Percentiles rank a stretch among this genome's conserved stretches.
phyloP scores from a whole-genome alignment of 2,113 vertebrate genomes.

The Paralichthys olivaceus region DNA sequence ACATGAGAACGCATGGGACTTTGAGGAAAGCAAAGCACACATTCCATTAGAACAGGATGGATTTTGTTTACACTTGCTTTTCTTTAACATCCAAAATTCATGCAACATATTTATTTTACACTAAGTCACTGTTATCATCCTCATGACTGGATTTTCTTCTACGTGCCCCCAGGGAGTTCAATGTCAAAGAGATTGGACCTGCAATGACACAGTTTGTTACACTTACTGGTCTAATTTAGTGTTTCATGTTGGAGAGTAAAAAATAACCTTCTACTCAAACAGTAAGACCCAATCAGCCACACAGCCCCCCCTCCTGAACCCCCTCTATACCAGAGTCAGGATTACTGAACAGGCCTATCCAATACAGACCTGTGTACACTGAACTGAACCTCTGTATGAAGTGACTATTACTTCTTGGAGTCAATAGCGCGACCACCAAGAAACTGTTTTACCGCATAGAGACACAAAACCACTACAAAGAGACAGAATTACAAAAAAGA shows the following conservation, averaged over 20 bases:
- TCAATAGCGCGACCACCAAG: not conserved
- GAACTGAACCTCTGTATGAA: not conserved
- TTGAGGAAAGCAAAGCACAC: conserved; percentile 3
- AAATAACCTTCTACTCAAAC: conserved; percentile 1
- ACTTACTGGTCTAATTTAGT: not conserved
- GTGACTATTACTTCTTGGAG: not conserved
- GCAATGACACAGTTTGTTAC: conserved; percentile 7
- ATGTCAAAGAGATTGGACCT: conserved; percentile 10
- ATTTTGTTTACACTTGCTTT: conserved; percentile 5
- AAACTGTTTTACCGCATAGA: not conserved
- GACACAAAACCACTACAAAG: too few species aligned
- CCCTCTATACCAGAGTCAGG: not conserved
- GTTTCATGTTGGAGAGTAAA: not conserved
- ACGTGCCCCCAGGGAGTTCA: conserved; percentile 13
- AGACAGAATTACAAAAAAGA: too few species aligned
- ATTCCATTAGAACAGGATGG: not conserved
- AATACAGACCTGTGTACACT: not conserved
- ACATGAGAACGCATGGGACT: not conserved
- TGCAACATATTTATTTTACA: conserved; percentile 3
- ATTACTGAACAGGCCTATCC: not conserved
- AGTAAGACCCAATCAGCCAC: not conserved
- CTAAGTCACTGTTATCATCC: conserved; percentile 2
- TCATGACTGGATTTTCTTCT: conserved; percentile 19
- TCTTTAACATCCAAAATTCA: conserved; percentile 1
- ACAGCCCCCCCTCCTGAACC: not conserved